phyloP scores from a whole-genome alignment of 2,888 invertebrate species.

The Germaria angustata region DNA sequence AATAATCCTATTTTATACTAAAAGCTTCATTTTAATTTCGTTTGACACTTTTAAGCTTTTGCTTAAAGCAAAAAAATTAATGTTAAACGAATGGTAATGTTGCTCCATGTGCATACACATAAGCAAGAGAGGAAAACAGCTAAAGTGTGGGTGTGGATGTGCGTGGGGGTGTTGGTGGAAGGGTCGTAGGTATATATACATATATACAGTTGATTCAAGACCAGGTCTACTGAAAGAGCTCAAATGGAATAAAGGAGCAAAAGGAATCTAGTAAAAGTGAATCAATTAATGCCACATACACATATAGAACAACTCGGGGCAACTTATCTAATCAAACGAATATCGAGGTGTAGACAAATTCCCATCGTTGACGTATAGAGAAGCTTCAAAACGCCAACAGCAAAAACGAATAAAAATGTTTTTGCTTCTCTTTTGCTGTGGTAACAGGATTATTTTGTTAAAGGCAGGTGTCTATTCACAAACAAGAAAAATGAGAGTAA shows the following conservation, averaged over 20 bases:
- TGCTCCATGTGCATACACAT: conserved; percentile 7
- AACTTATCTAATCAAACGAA: neutral
- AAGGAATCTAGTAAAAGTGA: conserved; percentile 38
- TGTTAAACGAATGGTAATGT: conserved; percentile 68
- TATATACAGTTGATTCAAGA: conserved; percentile 2
- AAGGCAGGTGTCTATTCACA: conserved; percentile 27
- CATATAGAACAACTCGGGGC: neutral
- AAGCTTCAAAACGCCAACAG: conserved; percentile 30
- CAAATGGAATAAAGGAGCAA: neutral
- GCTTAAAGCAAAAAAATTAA: conserved; percentile 67
- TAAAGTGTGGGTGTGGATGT: neutral
- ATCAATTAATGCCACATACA: conserved; percentile 46
- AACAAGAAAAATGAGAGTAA: neutral
- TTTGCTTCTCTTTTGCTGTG: neutral
- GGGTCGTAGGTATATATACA: neutral
- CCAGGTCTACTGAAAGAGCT: neutral
- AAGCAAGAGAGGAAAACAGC: neutral
- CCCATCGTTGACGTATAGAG: neutral
- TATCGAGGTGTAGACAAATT: conserved; percentile 6
- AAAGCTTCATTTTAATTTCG: conserved; percentile 61
- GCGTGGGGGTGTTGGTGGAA: neutral
- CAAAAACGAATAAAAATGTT: neutral
- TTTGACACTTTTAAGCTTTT: conserved; percentile 65
- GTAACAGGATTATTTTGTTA: conserved; percentile 45
- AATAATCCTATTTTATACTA: conserved; percentile 63